Evolutionary conservation across 2,797 vertebrate genomes (phyloP).

Genomic region (Microchirus variegatus): DNA sequence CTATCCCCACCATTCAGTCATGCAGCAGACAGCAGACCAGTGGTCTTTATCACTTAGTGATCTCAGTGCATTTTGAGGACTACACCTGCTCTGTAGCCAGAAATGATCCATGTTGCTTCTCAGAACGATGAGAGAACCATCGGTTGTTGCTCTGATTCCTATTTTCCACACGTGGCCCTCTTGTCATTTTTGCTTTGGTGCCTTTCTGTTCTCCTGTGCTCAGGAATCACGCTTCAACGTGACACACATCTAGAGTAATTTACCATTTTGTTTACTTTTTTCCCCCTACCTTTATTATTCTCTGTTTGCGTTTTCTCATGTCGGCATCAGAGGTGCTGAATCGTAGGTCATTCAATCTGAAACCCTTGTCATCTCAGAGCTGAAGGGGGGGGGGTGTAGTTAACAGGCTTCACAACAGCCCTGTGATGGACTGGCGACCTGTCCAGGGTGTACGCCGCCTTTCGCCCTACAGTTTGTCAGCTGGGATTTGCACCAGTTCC

Average conservation of each 20-base stretch:
- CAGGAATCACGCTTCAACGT: neutral
- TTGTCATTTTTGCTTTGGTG: neutral
- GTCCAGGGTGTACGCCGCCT: no score
- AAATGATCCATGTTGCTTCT: neutral
- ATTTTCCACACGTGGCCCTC: neutral
- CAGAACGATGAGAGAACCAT: no score
- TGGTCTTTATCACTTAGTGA: neutral
- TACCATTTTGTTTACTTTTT: conserved; percentile 1
- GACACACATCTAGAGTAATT: neutral
- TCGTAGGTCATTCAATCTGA: conserved; percentile 32
- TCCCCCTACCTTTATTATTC: neutral
- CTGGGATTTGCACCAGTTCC: no score
- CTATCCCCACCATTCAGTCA: neutral
- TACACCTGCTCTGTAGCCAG: neutral
- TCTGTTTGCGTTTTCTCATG: conserved; percentile 18
- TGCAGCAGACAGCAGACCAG: neutral
- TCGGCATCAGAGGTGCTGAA: conserved; percentile 19
- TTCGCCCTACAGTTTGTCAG: no score
- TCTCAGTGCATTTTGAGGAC: neutral
- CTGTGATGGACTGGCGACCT: neutral
- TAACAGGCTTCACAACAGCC: conserved; percentile 17
- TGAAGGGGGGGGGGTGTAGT: conserved; percentile 17
- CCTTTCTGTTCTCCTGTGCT: neutral
- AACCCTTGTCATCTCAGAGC: conserved; percentile 46
- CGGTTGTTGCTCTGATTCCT: neutral